Evolutionary conservation across 2,113 vertebrate species (phyloP), one percentile per base, ranked within the genome.

Genomic region (Euleptes europaea): DNA sequence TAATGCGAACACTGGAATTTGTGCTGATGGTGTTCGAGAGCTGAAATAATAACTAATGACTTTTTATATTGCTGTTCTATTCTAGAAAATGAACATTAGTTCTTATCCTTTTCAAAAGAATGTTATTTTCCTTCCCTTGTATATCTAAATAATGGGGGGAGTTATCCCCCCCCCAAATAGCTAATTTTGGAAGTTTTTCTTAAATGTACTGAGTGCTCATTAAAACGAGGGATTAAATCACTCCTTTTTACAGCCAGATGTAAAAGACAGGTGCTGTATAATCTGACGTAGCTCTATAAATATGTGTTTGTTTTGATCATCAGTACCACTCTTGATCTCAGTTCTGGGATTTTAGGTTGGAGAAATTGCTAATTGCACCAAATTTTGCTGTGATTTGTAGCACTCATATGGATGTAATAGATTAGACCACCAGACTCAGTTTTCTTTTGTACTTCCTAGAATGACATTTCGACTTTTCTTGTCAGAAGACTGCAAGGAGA

Each of bases 251-350:
- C 42, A 57, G 26, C 26, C 74, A 84, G 83, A 31, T 70, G 47
- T n/a, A 70, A 69, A 31, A 78, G 63, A 57, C 65, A 42, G 26
- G 83, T 84, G 74, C 26, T 78, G 63, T 26, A 54, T 78, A 40
- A 84, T 77, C 63, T 84, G 73, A 76, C 73, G 77, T 42, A 77
- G 23, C 14, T 49, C n/a, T 84, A 19, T 10, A 76, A 67, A 76
- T 71, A 54, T 70, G 35, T 81, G 44, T 70, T 81, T 81, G 44
- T 71, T 81, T 81, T 81, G 79, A 70, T 81, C 66, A 81, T 54
- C 66, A 54, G 47, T 19, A 70, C 17, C 9, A 38, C 47, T 71
- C n/a, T 28, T 54, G 44, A 81, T 81, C 44, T 54, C 44, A 69
- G 79, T 69, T 70, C 66, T 70, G 33, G 21, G 44, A 51, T 81